Evolutionary conservation across 1,140 invertebrate species (phyloP), one percentile per base, ranked within the genome.

Genomic region (Cydia amplana): DNA sequence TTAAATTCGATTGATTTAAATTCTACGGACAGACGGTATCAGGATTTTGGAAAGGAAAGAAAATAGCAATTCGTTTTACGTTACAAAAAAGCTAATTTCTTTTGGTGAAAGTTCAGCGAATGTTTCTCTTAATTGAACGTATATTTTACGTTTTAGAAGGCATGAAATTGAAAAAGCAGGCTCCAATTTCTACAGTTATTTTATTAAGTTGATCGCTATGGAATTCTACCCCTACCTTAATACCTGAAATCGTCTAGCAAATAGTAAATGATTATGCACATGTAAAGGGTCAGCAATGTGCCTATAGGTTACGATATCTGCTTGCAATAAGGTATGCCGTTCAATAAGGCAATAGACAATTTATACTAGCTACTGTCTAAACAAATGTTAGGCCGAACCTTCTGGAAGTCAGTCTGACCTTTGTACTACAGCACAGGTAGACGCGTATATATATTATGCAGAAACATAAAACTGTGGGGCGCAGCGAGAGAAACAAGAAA

Each of bases 401-500:
- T 67, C 16, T 36, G 2, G 65, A 43, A 70, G 32, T 12, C 64
- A 36, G 25, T 40, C 16, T 70, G 32, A 70, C 65, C 65, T 70
- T 70, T 70, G 65, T 40, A 43, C 18, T 40, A 70, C 32, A 70
- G 32, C 1, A 18, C 49, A 18, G 49, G 16, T 43, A 70, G 16
- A 70, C 65, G 32, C 65, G 65, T 70, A 23, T 70, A 40, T 70
- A 70, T 70, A 70, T 70, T 70, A 70, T 70, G 65, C 32, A 70
- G 65, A 70, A 70, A 70, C 65, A 40, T 70, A 43, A 40, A 70
- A 43, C 65, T 43, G 65, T 40, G 36, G 18, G 65, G 65, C 65
- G 65, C 32, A 70, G 64, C 36, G 32, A 36, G 65, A 36, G 65
- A 70, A 40, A 70, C 32, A 70, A 40, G 65, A 79, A 75, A 73